These are phyloP conservation scores for Epizoanthus ramosus DNA, from an alignment of 92 coral and sea anemone genomes.

Conservation along the genomic window DNA sequence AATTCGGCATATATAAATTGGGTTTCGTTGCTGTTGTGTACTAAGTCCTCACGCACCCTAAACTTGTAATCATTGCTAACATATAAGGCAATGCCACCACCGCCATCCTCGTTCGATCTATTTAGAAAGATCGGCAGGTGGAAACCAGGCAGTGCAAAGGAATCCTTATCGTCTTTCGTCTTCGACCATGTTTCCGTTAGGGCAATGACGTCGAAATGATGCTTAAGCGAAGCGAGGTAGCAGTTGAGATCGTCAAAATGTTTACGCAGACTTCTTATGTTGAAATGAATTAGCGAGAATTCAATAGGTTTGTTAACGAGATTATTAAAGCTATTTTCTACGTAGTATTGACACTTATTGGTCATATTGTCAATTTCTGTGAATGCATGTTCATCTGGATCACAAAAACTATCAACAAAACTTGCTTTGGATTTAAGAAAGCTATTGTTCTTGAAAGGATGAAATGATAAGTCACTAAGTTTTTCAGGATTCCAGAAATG, in stretches of 20 bases:
- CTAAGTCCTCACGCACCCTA: too few species aligned
- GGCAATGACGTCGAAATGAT: constrained; percentile 41
- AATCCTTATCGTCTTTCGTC: constrained; percentile 9
- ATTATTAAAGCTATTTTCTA: constrained; percentile 9
- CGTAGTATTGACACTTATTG: constrained; percentile 9
- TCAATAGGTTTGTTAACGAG: background rate
- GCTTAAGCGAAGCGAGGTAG: constrained; percentile 12
- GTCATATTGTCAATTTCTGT: constrained; percentile 4
- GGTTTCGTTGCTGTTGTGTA: too few species aligned
- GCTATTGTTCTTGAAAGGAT: constrained; percentile 8
- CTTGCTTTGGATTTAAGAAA: constrained; percentile 13
- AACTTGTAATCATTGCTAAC: too few species aligned
- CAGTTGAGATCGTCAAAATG: constrained; percentile 34
- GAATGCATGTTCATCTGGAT: background rate
- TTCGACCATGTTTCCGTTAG: constrained; percentile 28
- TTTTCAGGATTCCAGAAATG: constrained; percentile 22
- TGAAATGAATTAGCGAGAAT: constrained; percentile 18
- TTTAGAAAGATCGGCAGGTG: constrained; percentile 5
- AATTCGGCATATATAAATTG: too few species aligned
- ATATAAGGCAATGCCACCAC: too few species aligned
- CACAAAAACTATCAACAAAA: constrained; percentile 27
- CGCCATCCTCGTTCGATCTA: too few species aligned
- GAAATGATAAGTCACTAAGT: constrained; percentile 15
- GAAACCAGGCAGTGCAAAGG: constrained; percentile 25
- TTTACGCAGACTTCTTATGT: constrained; percentile 30